A percentile compares a stretch with the other conserved stretches of the same genome.
Conservation (phyloP, 2,113 vertebrate genomes). For the Myiozetetes cayanensis region DNA sequence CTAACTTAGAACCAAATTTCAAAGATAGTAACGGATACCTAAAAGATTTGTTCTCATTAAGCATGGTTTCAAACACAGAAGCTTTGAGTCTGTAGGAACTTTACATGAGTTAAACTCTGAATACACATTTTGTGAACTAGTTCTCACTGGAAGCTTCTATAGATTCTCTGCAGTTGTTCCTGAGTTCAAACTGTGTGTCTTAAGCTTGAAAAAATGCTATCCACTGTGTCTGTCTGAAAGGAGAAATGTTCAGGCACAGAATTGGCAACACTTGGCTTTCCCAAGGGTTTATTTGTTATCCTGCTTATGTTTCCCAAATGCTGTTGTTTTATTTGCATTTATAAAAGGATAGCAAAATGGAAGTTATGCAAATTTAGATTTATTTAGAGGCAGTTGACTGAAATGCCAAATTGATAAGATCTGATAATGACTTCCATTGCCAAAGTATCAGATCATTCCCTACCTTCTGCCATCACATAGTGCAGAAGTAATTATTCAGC, state of each 20-base stretch:
- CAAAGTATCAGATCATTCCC: neutral
- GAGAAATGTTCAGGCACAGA: neutral
- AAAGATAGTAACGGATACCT: neutral
- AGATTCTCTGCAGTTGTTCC: neutral
- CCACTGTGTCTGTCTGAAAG: neutral
- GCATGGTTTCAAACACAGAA: neutral
- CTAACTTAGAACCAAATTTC: neutral
- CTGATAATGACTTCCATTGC: neutral
- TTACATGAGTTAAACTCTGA: neutral
- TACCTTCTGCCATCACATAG: neutral
- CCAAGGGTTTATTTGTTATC: neutral
- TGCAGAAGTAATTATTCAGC: constrained; percentile 5
- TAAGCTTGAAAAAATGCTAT: neutral
- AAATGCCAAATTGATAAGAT: constrained; percentile 20
- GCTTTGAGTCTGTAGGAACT: neutral
- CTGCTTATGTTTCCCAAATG: neutral
- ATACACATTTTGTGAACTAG: neutral
- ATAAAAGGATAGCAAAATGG: neutral
- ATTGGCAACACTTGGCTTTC: neutral
- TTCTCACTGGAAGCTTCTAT: neutral
- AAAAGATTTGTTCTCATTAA: neutral
- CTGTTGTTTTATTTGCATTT: neutral
- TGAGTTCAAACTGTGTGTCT: neutral
- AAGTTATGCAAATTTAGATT: neutral
- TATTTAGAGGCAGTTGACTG: neutral